Evolutionary conservation across 2,113 vertebrate species (phyloP).

Genomic region (Xenopus laevis): DNA sequence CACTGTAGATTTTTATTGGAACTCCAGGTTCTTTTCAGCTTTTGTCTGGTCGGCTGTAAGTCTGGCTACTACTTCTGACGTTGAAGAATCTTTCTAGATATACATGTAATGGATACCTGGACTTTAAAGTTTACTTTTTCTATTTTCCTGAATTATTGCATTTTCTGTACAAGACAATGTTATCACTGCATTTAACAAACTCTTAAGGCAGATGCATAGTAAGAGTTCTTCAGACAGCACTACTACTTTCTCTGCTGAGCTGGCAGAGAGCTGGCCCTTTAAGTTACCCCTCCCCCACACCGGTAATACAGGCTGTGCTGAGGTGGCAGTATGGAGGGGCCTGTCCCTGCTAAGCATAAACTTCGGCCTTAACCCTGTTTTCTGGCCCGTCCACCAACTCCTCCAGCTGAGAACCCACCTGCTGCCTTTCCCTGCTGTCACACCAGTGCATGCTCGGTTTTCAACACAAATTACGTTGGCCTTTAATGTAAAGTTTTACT

Average conservation of each 20-base stretch:
- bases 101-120: too few relatives aligned
- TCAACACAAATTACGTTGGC: background rate
- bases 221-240: background rate
- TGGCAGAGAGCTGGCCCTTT: conserved; percentile 41
- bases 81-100: too few relatives aligned
- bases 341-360: conserved; percentile 35
- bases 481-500: background rate
- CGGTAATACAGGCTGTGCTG: conserved; percentile 44
- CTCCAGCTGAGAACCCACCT: conserved; percentile 26
- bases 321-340: conserved; percentile 44
- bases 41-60: too few relatives aligned
- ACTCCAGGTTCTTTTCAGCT: too few relatives aligned
- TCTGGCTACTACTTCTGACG: too few relatives aligned
- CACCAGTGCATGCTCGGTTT: background rate
- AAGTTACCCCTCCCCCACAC: conserved; percentile 38
- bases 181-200: too few relatives aligned
- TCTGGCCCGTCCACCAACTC: background rate
- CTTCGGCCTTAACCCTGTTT: conserved; percentile 19
- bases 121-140: too few relatives aligned
- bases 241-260: conserved; percentile 13
- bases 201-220: too few relatives aligned
- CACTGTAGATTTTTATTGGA: too few relatives aligned
- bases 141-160: too few relatives aligned
- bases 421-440: background rate
- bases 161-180: too few relatives aligned